Base-by-base conservation (phyloP, 2,888 invertebrate genomes). In the Glyphotaelius pellucidus region DNA sequence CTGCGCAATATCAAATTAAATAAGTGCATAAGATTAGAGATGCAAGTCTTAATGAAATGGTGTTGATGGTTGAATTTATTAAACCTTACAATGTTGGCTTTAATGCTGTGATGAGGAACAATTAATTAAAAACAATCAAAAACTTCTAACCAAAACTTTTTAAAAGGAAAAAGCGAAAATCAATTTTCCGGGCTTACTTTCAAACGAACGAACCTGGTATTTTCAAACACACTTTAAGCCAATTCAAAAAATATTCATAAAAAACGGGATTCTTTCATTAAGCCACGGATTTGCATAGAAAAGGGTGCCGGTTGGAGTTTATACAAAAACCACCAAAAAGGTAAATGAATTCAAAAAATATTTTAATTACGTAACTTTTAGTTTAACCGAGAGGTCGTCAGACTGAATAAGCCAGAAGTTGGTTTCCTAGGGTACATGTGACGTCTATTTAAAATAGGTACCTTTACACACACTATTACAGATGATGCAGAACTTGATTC, bases 201-300 rank as follows among this genome's bases (percentile, higher is more conserved):
- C n/a, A n/a, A n/a, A 67, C 52, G 14, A 25, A 67, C 5, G 52
- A 67, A 25, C 52, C 52, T 67, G 19, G 52, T 19, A 3, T 67
- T 67, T 67, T 67, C 19, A 67, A 67, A 25, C 52, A 67, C 52
- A 67, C 25, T 67, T 67, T 19, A 7, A 67, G 25, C 52, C 52
- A 67, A 67, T 67, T 25, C 52, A 31, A 89, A 89, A 89, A 89
- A 80, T 89, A 89, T 89, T 89, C 38, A 35, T 80, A 80, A 89
- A n/a, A 89, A 89, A 89, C 38, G 19, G 38, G 32, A 85, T 85
- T 85, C 85, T 38, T 85, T 85, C 85, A 85, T 85, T 85, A 85
- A 85, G n/a, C 85, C n/a, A 12, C 85, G 38, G n/a, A 85, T 85
- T 85, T 85, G 85, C 85, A 85, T 85, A n/a, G 42, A 85, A 85